Percentiles rank a stretch among this genome's conserved stretches.
Conservation (phyloP, 1,140 invertebrate species). For the Drosophila novamexicana region DNA sequence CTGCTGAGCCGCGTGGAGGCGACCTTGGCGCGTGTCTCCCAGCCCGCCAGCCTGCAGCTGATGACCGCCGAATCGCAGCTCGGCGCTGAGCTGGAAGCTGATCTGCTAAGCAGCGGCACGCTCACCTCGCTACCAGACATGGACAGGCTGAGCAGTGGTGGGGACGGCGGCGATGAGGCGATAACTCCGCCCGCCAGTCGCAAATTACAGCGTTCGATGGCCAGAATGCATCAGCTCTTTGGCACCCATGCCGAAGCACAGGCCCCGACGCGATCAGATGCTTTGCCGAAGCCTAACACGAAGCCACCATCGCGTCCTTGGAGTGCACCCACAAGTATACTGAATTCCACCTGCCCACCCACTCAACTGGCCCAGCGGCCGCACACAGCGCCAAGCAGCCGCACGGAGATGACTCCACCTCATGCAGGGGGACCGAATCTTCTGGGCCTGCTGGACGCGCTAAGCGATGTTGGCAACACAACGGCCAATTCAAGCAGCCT, state of each 20-base stretch:
- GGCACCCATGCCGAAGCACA: background rate
- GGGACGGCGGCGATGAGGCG: background rate
- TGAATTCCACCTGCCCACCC: background rate
- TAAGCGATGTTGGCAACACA: constrained; percentile 22
- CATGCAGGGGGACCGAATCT: background rate
- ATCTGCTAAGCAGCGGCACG: constrained; percentile 6
- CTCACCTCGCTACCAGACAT: constrained; percentile 1
- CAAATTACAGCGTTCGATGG: constrained; percentile 61
- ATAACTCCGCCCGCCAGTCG: constrained; percentile 6
- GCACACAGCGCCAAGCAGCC: constrained; percentile 56
- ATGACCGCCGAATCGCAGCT: background rate
- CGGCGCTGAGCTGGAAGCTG: background rate
- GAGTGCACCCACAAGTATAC: constrained; percentile 48
- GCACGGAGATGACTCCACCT: constrained; percentile 1
- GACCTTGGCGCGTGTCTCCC: constrained; percentile 24
- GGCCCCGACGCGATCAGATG: background rate
- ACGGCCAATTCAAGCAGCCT: constrained; percentile 23
- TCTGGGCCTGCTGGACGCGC: constrained; percentile 6
- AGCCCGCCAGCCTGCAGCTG: constrained; percentile 23
- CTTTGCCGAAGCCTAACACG: background rate
- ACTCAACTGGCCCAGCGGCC: constrained; percentile 17
- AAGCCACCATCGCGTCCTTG: constrained; percentile 25
- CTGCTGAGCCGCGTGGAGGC: constrained; percentile 36
- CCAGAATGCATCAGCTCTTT: constrained; percentile 72
- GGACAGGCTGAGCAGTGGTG: background rate